phyloP scores from a whole-genome alignment of 2,113 vertebrate species.

The Mesocricetus auratus region DNA sequence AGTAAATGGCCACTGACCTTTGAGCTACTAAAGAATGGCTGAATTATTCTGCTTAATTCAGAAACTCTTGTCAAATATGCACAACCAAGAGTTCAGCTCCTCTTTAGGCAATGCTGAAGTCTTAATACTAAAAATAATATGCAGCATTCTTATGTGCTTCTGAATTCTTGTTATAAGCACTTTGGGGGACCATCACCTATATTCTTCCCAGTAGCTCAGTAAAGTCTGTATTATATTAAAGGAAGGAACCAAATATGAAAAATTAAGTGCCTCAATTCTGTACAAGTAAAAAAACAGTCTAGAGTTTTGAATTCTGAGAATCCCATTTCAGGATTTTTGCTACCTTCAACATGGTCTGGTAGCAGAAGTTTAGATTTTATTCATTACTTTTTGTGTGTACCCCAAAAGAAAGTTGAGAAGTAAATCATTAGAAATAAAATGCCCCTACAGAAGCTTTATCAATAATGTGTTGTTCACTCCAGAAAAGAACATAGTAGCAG shows the following conservation, averaged over 20 bases:
- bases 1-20: constrained; percentile 82
- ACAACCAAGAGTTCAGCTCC: constrained; percentile 64
- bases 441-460: not conserved
- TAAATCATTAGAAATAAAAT: not conserved
- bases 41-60: constrained; percentile 65
- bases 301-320: not conserved
- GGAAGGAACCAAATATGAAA: constrained; percentile 1
- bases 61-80: constrained; percentile 70
- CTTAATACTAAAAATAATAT: not conserved
- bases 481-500: not conserved
- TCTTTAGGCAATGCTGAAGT: constrained; percentile 58
- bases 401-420: not conserved
- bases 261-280: not conserved
- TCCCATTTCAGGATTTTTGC: not conserved
- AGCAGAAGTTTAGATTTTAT: not conserved
- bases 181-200: not conserved
- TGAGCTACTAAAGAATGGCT: constrained; percentile 66
- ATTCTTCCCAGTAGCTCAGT: not conserved
- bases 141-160: not conserved
- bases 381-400: not conserved
- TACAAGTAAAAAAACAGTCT: not conserved
- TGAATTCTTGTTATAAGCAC: not conserved
- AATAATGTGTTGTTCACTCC: not conserved
- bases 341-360: not conserved
- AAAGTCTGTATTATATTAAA: not conserved